phyloP scores from a whole-genome alignment of 2,888 invertebrate species.

The Lasioglossum villosulum region DNA sequence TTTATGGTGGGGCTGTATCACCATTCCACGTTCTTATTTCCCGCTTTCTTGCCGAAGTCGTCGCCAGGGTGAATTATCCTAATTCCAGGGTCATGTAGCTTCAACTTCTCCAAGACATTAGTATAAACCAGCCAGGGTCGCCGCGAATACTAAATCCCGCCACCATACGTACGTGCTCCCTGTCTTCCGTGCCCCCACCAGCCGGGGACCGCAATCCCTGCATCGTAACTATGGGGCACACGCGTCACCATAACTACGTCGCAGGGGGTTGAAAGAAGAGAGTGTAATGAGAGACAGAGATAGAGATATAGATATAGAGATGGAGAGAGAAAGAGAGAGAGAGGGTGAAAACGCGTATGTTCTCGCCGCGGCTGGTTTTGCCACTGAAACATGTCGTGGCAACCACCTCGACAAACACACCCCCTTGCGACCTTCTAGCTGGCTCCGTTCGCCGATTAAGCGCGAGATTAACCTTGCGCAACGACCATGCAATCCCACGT shows the following conservation, averaged over 20 bases:
- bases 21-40: constrained; percentile 19
- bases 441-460: constrained; percentile 60
- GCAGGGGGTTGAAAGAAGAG: not conserved
- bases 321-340: not conserved
- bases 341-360: constrained; percentile 36
- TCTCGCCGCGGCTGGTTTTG: constrained; percentile 50
- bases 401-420: constrained; percentile 34
- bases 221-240: constrained; percentile 51
- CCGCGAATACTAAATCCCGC: constrained; percentile 73
- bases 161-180: constrained; percentile 55
- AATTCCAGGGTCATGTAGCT: constrained; percentile 77
- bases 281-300: not conserved
- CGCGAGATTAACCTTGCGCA: constrained; percentile 59
- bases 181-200: not conserved
- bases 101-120: constrained; percentile 76
- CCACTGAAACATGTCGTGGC: constrained; percentile 62
- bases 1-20: not conserved
- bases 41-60: not conserved
- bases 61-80: constrained; percentile 73
- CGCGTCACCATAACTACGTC: constrained; percentile 16
- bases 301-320: too few species aligned
- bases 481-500: constrained; percentile 38
- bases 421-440: constrained; percentile 3
- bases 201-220: constrained; percentile 50
- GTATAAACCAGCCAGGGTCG: constrained; percentile 73